Base-by-base conservation (phyloP, 2,888 invertebrate species). In the Drosophila subsilvestris region DNA sequence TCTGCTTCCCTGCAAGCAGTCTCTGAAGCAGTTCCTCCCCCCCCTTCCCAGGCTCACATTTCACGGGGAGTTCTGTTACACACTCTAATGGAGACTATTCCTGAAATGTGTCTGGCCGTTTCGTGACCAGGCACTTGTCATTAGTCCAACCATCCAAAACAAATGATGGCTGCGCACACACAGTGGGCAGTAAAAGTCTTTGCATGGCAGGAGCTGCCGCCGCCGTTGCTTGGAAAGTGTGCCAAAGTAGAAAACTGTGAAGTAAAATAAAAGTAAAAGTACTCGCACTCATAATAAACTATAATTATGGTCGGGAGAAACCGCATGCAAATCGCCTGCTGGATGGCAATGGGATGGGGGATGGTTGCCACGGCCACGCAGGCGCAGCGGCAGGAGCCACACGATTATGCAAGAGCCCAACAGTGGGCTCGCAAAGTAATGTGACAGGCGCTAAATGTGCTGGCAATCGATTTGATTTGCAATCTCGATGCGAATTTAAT, bases 381-480 rank as follows among this genome's bases (percentile, higher is more conserved):
- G 59, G 60, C 62, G 56, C 69, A 18, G 20, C 29, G 37, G 17
- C n/a, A 44, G 22, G 42, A 48, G 49, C 55, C 68, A 17, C 48
- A 12, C 32, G 29, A 63, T 82, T 82, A 84, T 87, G 65, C 75
- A 82, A 82, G 62, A 62, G 68, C 25, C 7, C 10, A 17, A 44
- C 79, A 81, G 80, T 58, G 63, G 72, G 68, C 62, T 63, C 54
- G 48, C 56, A 80, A 75, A 84, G 86, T 81, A 89, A 89, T 88
- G 88, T 67, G 88, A 89, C 86, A 86, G 78, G 80, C 86, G 89
- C 85, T 87, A 84, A 84, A 87, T 89, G 74, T 69, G 66, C 71
- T 75, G 48, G 78, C 76, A 89, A 84, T 89, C 88, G 89, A 84
- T 84, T 84, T 84, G 84, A 84, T 84, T 84, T 81, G 89, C 82